A percentile compares a stretch with the other conserved stretches of the same genome.
Evolutionary conservation across 2,797 vertebrate species (phyloP).

Genomic region (Diplodus puntazzo): DNA sequence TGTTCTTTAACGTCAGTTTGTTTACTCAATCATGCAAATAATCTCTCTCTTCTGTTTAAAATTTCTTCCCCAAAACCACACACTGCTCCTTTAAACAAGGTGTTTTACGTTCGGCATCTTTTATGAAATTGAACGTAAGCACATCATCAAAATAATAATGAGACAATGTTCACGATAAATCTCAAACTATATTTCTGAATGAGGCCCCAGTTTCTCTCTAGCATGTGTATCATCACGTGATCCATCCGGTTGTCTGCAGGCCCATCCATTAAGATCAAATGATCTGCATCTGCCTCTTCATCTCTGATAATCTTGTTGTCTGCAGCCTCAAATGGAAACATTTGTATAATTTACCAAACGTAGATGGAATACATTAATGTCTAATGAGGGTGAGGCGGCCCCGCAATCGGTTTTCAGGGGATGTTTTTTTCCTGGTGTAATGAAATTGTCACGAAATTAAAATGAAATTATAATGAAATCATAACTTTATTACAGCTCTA

Average conservation of each 20-base stretch:
- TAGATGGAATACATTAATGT: constrained; percentile 28
- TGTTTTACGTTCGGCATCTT: no score
- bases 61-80: no score
- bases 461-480: constrained; percentile 57
- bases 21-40: no score
- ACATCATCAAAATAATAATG: no score
- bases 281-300: constrained; percentile 21
- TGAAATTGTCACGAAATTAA: constrained; percentile 37
- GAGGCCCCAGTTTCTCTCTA: no score
- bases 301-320: constrained; percentile 14
- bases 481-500: constrained; percentile 48
- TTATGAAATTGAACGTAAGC: no score
- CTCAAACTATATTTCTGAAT: no score
- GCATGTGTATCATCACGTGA: not conserved
- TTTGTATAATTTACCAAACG: constrained; percentile 23
- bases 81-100: no score
- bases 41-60: no score
- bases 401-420: constrained; percentile 34
- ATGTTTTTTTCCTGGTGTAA: constrained; percentile 24
- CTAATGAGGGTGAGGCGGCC: constrained; percentile 37
- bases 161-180: no score
- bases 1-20: no score
- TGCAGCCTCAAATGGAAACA: constrained; percentile 22
- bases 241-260: not conserved
- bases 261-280: constrained; percentile 18